These are phyloP conservation scores for Phalanger gymnotis DNA, from an alignment of 2,797 vertebrate genomes.

Conservation along the genomic window DNA sequence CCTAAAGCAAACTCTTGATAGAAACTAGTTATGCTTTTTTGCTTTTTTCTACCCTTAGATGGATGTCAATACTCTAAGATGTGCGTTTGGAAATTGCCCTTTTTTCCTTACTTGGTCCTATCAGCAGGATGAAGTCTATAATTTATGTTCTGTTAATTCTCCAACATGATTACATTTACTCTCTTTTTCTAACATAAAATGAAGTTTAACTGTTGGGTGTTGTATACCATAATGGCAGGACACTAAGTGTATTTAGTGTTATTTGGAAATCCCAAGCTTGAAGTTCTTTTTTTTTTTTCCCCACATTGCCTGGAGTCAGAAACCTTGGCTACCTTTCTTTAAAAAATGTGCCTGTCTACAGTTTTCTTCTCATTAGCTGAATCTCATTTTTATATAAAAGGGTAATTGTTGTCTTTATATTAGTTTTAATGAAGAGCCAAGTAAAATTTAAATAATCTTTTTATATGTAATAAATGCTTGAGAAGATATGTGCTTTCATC, in stretches of 20 bases:
- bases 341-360: slow-evolving; percentile 10
- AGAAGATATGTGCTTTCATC: neutral
- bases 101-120: slow-evolving; percentile 11
- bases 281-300: neutral
- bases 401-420: slow-evolving; percentile 1
- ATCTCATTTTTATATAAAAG: slow-evolving; percentile 46
- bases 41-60: slow-evolving; percentile 47
- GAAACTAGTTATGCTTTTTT: slow-evolving; percentile 74
- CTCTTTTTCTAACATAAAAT: slow-evolving; percentile 16
- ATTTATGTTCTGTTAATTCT: slow-evolving; percentile 42
- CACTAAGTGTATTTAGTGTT: neutral
- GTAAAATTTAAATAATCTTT: slow-evolving; percentile 50
- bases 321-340: slow-evolving; percentile 19
- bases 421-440: slow-evolving; percentile 33
- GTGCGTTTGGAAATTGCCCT: slow-evolving; percentile 60
- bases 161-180: neutral
- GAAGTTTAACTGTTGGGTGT: neutral
- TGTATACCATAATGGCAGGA: neutral
- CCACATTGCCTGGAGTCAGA: slow-evolving; percentile 31
- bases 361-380: slow-evolving; percentile 46
- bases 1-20: slow-evolving; percentile 83
- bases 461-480: slow-evolving; percentile 22
- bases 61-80: slow-evolving; percentile 72
- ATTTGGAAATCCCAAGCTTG: neutral
- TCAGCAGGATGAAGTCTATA: slow-evolving; percentile 49